Evolutionary conservation across 2,888 invertebrate species (phyloP).

Genomic region (Gastracanthus pulcherrimus): DNA sequence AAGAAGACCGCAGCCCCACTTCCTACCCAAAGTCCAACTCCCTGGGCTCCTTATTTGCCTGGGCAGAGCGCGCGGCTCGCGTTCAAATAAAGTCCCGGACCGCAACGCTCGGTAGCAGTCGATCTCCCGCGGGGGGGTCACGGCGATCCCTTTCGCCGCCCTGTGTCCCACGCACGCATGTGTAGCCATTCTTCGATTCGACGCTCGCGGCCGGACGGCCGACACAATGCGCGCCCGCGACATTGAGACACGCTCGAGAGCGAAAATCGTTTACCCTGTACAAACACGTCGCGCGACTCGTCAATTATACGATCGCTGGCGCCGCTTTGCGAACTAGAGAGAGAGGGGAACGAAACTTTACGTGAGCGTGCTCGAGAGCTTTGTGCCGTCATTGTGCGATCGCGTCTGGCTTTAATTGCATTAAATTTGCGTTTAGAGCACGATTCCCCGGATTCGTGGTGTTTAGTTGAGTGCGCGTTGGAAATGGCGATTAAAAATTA

Average conservation of each 20-base stretch:
- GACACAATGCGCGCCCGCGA: not conserved
- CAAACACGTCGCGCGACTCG: slow-evolving; percentile 49
- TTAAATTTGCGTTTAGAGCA: slow-evolving; percentile 35
- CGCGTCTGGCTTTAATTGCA: slow-evolving; percentile 36
- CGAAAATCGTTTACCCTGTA: slow-evolving; percentile 55
- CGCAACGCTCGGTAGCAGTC: not conserved
- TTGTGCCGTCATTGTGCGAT: slow-evolving; percentile 20
- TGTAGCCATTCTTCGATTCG: too few relatives aligned
- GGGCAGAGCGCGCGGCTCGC: not conserved
- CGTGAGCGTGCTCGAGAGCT: too few relatives aligned
- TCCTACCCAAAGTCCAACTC: not conserved
- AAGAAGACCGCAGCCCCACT: slow-evolving; percentile 13
- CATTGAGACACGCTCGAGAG: slow-evolving; percentile 22
- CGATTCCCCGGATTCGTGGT: not conserved
- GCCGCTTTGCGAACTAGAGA: not conserved
- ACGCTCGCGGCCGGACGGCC: not conserved
- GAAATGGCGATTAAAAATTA: not conserved
- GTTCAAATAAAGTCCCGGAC: slow-evolving; percentile 22
- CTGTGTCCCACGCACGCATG: not conserved
- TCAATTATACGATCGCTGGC: slow-evolving; percentile 54
- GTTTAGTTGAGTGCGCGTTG: not conserved
- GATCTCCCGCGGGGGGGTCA: not conserved
- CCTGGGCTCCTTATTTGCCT: slow-evolving; percentile 39
- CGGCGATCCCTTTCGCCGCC: not conserved
- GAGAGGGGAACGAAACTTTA: slow-evolving; percentile 15